Evolutionary conservation across 2,888 invertebrate species (phyloP).

Genomic region (Bombyx huttoni): DNA sequence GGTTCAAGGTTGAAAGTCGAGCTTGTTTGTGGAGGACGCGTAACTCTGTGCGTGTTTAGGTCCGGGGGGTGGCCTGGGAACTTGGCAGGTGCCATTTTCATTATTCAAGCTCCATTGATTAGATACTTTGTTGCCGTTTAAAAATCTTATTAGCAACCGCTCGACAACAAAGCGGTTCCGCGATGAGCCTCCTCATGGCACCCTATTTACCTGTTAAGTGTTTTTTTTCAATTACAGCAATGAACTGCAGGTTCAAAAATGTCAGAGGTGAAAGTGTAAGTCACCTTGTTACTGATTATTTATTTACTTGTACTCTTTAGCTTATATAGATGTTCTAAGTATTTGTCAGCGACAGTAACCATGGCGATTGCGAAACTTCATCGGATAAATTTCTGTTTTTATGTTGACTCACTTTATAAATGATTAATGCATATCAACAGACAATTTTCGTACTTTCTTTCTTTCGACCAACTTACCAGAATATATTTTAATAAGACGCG

Average conservation of each 20-base stretch:
- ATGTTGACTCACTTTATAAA: constrained; percentile 1
- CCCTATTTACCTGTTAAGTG: constrained; percentile 67
- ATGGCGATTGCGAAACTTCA: constrained; percentile 27
- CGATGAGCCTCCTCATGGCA: constrained; percentile 37
- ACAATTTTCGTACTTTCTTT: neutral
- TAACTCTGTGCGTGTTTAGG: constrained; percentile 55
- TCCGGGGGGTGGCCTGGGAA: constrained; percentile 56
- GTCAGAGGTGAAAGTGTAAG: constrained; percentile 51
- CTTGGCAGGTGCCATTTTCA: constrained; percentile 66
- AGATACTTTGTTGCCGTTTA: constrained; percentile 72
- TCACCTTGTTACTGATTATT: constrained; percentile 63
- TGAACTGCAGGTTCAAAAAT: constrained; percentile 50
- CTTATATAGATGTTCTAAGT: constrained; percentile 16
- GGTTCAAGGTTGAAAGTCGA: constrained; percentile 30
- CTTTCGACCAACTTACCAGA: neutral
- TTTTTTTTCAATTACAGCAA: constrained; percentile 69
- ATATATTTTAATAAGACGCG: constrained; percentile 3
- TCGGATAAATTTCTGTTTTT: neutral
- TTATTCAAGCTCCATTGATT: constrained; percentile 72
- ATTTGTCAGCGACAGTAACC: constrained; percentile 39
- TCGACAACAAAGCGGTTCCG: constrained; percentile 47
- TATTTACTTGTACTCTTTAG: constrained; percentile 39
- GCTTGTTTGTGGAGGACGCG: constrained; percentile 20
- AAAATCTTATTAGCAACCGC: constrained; percentile 70
- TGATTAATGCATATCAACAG: neutral